A percentile compares a stretch with the other conserved stretches of the same genome.
Conservation (phyloP, 2,797 vertebrate genomes). For the Allobates femoralis region DNA sequence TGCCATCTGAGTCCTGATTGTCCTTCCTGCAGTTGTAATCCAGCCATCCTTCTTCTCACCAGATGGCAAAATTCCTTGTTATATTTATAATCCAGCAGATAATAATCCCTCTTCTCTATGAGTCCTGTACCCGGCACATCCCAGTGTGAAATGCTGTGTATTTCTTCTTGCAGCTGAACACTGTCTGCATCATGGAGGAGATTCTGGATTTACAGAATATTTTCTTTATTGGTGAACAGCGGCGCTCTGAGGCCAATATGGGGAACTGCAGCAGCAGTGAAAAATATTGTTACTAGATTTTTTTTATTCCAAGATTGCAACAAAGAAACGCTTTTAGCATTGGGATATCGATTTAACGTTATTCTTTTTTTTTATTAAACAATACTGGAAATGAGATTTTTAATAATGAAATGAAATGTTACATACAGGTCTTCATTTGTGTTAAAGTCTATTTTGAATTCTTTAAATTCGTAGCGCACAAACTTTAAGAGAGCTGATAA, state of each 20-base stretch:
- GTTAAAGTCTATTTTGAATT: too few relatives aligned
- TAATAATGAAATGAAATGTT: neutral
- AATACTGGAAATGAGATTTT: neutral
- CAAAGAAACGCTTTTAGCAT: too few relatives aligned
- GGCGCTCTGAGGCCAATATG: constrained; percentile 43
- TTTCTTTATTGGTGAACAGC: constrained; percentile 53
- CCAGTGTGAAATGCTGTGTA: neutral
- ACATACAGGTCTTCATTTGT: too few relatives aligned
- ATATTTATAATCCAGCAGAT: neutral
- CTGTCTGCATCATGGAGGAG: neutral
- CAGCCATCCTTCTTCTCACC: constrained; percentile 25
- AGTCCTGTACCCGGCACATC: neutral
- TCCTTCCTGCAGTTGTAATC: constrained; percentile 42
- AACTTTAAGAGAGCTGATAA: too few relatives aligned
- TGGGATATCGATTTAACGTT: too few relatives aligned
- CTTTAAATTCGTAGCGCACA: too few relatives aligned
- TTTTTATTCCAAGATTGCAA: too few relatives aligned
- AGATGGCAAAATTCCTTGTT: neutral
- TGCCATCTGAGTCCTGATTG: constrained; percentile 52
- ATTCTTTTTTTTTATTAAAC: neutral
- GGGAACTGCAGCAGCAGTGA: constrained; percentile 26
- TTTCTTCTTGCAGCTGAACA: neutral
- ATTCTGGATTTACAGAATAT: neutral
- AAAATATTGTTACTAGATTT: too few relatives aligned
- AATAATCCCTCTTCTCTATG: neutral